A percentile compares a stretch with the other conserved stretches of the same genome.
These are phyloP conservation scores for Arothron firmamentum DNA, from an alignment of 2,113 vertebrate species.

Conservation along the genomic window DNA sequence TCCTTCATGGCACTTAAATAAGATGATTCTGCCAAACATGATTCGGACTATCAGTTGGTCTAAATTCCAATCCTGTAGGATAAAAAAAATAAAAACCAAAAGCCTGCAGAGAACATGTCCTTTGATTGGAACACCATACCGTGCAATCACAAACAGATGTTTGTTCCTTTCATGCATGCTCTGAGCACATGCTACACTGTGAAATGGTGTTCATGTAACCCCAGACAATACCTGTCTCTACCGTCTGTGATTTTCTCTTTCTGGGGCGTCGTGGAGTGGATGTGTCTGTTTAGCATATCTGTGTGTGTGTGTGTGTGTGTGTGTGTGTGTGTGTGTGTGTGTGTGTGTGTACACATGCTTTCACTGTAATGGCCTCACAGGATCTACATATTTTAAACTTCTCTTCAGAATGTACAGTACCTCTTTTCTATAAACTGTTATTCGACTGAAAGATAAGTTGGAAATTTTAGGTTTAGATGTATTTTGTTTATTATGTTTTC, in stretches of 20 bases:
- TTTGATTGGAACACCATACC: conserved; percentile 17
- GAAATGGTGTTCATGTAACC: not conserved
- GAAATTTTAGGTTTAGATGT: no score
- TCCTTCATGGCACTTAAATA: not conserved
- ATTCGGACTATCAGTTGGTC: no score
- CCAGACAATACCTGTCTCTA: not conserved
- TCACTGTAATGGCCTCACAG: conserved; percentile 3
- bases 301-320: not conserved
- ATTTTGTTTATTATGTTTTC: no score
- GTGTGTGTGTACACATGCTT: no score
- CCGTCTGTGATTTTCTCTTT: no score
- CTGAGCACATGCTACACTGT: not conserved
- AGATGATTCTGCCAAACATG: not conserved
- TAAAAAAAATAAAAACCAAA: conserved; percentile 20
- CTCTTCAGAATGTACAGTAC: no score
- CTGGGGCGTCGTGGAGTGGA: no score
- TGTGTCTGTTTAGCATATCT: not conserved
- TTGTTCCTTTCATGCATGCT: conserved; percentile 20
- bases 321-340: no score
- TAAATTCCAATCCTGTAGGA: no score
- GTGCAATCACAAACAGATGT: conserved; percentile 21
- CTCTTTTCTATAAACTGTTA: no score
- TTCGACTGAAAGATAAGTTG: no score
- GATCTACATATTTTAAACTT: not conserved
- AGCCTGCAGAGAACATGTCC: conserved; percentile 28